Percentiles rank a stretch among this genome's conserved stretches.
Conservation (phyloP, 2,888 invertebrate genomes). For the Mesopsocus fuscifrons region DNA sequence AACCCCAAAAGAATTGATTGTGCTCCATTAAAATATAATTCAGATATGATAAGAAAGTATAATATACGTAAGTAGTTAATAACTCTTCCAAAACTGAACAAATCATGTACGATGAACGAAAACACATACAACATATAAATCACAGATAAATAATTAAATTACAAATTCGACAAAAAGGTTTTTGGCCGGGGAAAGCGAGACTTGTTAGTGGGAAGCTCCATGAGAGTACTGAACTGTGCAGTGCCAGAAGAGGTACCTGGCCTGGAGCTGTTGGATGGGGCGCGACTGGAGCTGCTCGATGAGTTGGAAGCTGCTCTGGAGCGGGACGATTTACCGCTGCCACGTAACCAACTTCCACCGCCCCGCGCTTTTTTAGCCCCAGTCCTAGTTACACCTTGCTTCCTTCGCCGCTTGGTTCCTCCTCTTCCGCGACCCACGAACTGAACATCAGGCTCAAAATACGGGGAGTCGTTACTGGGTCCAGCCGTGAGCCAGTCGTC, state of each 20-base stretch:
- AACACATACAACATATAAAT: too few relatives aligned
- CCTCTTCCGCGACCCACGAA: neutral
- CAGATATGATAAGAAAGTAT: too few relatives aligned
- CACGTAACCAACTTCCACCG: neutral
- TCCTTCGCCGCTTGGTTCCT: neutral
- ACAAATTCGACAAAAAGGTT: neutral
- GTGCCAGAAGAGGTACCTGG: neutral
- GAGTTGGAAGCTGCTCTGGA: neutral
- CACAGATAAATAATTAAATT: too few relatives aligned
- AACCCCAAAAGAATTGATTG: too few relatives aligned
- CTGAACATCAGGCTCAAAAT: slow-evolving; percentile 3
- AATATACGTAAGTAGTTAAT: too few relatives aligned
- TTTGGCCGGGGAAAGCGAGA: slow-evolving; percentile 2
- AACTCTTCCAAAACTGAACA: too few relatives aligned
- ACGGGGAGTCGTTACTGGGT: neutral
- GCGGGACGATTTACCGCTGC: neutral
- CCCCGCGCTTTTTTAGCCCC: neutral
- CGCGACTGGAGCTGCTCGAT: neutral
- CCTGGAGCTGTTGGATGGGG: neutral
- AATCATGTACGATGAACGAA: too few relatives aligned
- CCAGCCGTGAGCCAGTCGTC: neutral
- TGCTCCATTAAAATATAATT: too few relatives aligned
- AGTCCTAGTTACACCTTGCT: neutral
- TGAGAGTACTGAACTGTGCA: neutral
- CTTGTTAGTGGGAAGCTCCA: slow-evolving; percentile 1